Evolutionary conservation across 92 coral and sea anemone genomes (phyloP).

Genomic region (Pocillopora grandis): DNA sequence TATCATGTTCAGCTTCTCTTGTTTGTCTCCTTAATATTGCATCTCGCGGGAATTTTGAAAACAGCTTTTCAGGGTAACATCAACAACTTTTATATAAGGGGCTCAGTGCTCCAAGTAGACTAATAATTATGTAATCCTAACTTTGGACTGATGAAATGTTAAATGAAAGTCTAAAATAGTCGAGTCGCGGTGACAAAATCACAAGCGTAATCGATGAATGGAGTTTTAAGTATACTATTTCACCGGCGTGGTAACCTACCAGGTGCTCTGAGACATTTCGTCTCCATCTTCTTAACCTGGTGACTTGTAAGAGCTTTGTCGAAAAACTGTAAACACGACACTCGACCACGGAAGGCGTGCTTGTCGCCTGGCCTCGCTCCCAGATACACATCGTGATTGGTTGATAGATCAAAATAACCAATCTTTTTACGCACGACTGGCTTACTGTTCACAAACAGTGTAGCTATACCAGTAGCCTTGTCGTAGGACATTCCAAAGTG

Average conservation of each 20-base stretch:
- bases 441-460: slow-evolving; percentile 68
- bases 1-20: too few relatives aligned
- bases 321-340: slow-evolving; percentile 73
- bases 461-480: slow-evolving; percentile 70
- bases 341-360: slow-evolving; percentile 58
- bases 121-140: too few relatives aligned
- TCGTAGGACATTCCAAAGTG: slow-evolving; percentile 81
- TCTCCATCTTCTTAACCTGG: slow-evolving; percentile 42
- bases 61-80: too few relatives aligned
- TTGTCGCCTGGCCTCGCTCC: slow-evolving; percentile 67
- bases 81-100: too few relatives aligned
- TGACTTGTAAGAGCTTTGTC: slow-evolving; percentile 49
- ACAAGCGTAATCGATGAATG: too few relatives aligned
- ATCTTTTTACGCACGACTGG: slow-evolving; percentile 35
- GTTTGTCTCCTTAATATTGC: too few relatives aligned
- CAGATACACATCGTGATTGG: slow-evolving; percentile 70
- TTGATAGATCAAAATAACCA: slow-evolving; percentile 60
- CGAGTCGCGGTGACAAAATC: too few relatives aligned
- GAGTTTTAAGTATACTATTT: too few relatives aligned
- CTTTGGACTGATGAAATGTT: too few relatives aligned
- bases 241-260: neutral
- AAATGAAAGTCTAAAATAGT: too few relatives aligned
- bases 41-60: too few relatives aligned
- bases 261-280: slow-evolving; percentile 35
- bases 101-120: too few relatives aligned